These are phyloP conservation scores for Ypsolopha sequella DNA, from an alignment of 2,888 invertebrate species.

Conservation along the genomic window DNA sequence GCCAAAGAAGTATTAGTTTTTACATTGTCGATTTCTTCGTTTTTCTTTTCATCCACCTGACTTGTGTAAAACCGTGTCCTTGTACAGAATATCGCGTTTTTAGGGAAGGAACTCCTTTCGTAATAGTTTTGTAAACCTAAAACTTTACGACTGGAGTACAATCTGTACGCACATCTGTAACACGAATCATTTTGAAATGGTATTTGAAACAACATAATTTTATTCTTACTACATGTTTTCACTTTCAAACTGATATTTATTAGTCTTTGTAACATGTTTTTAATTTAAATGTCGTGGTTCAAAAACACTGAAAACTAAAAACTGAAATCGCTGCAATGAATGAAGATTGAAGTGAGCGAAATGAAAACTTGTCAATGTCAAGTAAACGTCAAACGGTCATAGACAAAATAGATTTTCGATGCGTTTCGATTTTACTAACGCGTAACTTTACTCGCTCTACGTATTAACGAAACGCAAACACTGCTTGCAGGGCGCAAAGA, in stretches of 20 bases:
- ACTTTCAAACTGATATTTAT: constrained; percentile 40
- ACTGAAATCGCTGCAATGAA: background rate
- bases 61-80: constrained; percentile 43
- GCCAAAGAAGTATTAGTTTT: constrained; percentile 32
- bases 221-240: constrained; percentile 38
- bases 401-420: background rate
- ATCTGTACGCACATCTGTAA: constrained; percentile 49
- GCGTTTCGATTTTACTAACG: too few species aligned
- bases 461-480: too few species aligned
- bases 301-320: background rate
- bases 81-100: constrained; percentile 32
- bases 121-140: constrained; percentile 38
- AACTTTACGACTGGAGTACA: constrained; percentile 43
- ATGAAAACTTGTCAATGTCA: background rate
- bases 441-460: too few species aligned
- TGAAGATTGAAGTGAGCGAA: too few species aligned
- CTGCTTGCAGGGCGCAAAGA: too few species aligned
- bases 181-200: constrained; percentile 32
- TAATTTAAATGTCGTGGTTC: constrained; percentile 13
- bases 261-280: constrained; percentile 49
- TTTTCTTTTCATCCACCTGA: constrained; percentile 50
- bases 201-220: constrained; percentile 32
- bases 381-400: background rate
- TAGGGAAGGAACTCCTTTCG: constrained; percentile 35
- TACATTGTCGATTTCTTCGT: constrained; percentile 26